Percentiles rank a stretch among this genome's conserved stretches.
phyloP scores from a whole-genome alignment of 2,888 invertebrate species.

The Polylopha cassiicola region DNA sequence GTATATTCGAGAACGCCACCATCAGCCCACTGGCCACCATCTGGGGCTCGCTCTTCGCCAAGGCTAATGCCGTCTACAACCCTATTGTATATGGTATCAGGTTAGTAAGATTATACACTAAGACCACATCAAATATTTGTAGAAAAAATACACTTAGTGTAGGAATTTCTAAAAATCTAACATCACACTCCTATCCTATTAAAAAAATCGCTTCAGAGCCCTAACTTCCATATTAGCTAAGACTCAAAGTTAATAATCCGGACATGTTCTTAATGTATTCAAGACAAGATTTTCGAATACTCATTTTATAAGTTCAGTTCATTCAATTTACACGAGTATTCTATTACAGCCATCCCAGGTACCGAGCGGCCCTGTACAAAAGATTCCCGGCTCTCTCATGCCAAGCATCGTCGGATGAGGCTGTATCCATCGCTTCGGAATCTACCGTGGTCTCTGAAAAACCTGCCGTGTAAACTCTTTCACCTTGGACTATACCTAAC shows the following conservation, averaged over 20 bases:
- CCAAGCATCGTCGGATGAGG: constrained; percentile 66
- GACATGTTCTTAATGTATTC: too few species aligned
- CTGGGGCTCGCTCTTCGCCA: constrained; percentile 89
- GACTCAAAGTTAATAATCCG: too few species aligned
- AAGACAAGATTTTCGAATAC: too few species aligned
- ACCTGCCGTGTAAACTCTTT: constrained; percentile 16
- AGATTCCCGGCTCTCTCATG: constrained; percentile 82
- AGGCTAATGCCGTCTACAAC: constrained; percentile 88
- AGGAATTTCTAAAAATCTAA: too few species aligned
- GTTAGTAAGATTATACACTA: constrained; percentile 54
- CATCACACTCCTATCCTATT: too few species aligned
- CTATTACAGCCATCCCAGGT: constrained; percentile 79
- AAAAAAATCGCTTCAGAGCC: too few species aligned
- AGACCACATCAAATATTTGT: too few species aligned
- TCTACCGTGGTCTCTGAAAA: constrained; percentile 17
- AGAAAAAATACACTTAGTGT: too few species aligned
- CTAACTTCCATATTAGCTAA: too few species aligned
- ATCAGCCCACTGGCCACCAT: constrained; percentile 84
- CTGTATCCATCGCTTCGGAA: constrained; percentile 32
- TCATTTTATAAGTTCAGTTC: background rate
- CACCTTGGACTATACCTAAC: too few species aligned
- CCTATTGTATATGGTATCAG: constrained; percentile 89
- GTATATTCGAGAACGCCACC: constrained; percentile 80
- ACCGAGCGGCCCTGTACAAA: constrained; percentile 80
- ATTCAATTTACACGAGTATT: background rate